These are phyloP conservation scores for Drosophila pseudotakahashii DNA, from an alignment of 2,888 invertebrate species.

Conservation along the genomic window DNA sequence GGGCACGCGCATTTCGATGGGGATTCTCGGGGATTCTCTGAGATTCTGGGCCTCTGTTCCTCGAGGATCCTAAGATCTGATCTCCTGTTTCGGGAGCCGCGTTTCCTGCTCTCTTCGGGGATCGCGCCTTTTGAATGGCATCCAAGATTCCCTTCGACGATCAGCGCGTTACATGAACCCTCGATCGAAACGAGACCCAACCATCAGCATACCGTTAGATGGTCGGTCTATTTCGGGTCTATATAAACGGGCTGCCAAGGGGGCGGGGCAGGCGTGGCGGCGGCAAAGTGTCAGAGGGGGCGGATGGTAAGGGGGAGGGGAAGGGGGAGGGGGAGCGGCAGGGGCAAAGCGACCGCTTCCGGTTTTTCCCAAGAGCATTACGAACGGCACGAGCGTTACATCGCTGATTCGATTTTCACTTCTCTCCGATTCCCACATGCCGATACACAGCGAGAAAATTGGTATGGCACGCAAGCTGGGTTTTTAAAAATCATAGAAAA, in stretches of 20 bases:
- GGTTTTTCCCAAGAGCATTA: slow-evolving; percentile 57
- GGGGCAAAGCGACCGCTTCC: slow-evolving; percentile 52
- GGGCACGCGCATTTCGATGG: slow-evolving; percentile 62
- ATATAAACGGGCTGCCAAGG: slow-evolving; percentile 12
- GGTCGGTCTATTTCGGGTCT: slow-evolving; percentile 64
- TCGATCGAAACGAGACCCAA: slow-evolving; percentile 31
- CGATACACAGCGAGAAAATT: slow-evolving; percentile 7
- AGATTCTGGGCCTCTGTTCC: background rate
- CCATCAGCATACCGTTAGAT: slow-evolving; percentile 64
- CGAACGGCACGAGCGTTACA: slow-evolving; percentile 35
- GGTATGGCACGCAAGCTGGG: background rate
- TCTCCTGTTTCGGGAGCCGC: background rate
- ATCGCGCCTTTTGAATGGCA: slow-evolving; percentile 56
- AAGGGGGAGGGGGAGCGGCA: slow-evolving; percentile 20
- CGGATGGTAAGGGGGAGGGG: background rate
- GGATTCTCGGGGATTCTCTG: background rate
- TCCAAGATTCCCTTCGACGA: slow-evolving; percentile 47
- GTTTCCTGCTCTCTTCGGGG: background rate
- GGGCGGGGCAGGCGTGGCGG: slow-evolving; percentile 8
- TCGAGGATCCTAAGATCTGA: background rate
- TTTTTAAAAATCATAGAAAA: no score
- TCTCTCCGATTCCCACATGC: slow-evolving; percentile 13
- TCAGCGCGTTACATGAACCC: slow-evolving; percentile 33
- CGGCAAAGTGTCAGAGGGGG: background rate
- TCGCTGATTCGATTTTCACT: slow-evolving; percentile 6